phyloP scores from a whole-genome alignment of 2,113 vertebrate genomes.

The Xyrauchen texanus region DNA sequence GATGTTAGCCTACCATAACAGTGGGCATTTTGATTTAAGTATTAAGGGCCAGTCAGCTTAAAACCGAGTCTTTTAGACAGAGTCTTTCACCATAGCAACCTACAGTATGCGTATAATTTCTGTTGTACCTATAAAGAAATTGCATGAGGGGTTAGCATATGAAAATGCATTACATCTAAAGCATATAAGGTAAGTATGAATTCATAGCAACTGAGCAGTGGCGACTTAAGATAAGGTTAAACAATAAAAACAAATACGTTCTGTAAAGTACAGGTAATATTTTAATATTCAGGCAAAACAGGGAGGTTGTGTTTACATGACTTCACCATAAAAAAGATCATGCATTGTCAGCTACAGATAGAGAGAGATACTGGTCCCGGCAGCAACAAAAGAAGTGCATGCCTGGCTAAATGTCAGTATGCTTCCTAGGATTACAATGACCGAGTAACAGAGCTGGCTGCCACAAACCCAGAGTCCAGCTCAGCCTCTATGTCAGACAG shows the following conservation, averaged over 20 bases:
- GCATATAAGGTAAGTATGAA: not conserved
- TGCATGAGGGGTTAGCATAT: not conserved
- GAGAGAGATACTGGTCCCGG: constrained; percentile 52
- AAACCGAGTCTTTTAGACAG: too few relatives aligned
- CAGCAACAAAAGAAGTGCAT: constrained; percentile 75
- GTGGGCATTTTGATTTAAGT: too few relatives aligned
- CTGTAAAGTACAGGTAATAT: not conserved
- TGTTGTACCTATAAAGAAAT: not conserved
- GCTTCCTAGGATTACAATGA: constrained; percentile 66
- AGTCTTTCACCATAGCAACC: constrained; percentile 29
- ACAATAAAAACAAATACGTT: not conserved
- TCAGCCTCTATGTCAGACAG: not conserved
- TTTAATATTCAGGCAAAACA: constrained; percentile 35
- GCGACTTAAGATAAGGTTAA: not conserved
- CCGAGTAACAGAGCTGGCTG: constrained; percentile 53
- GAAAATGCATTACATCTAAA: not conserved
- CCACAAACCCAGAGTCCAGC: constrained; percentile 48
- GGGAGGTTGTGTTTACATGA: constrained; percentile 20
- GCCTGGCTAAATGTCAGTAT: constrained; percentile 68
- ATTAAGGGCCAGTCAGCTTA: too few relatives aligned
- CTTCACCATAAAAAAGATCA: constrained; percentile 17
- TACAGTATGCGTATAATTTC: not conserved
- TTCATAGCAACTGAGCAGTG: not conserved
- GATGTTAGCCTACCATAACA: too few relatives aligned
- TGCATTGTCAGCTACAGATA: constrained; percentile 64